phyloP scores from a whole-genome alignment of 2,888 invertebrate species.

The Drosophila neutralis region DNA sequence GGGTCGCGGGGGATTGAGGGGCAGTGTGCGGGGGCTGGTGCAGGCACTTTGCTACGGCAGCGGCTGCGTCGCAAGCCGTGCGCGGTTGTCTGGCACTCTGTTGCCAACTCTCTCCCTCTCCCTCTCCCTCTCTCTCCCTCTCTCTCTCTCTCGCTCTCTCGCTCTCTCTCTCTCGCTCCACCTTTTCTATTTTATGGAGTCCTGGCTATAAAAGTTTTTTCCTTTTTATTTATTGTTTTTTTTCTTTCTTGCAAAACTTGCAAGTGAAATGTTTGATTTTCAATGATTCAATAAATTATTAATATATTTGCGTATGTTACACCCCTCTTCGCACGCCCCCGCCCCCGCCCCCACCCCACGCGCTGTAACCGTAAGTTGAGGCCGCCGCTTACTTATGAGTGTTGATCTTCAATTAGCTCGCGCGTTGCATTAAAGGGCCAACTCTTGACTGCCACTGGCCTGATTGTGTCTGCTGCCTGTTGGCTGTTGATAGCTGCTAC shows the following conservation, averaged over 20 bases:
- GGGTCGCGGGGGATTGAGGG: background rate
- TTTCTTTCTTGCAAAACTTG: conserved; percentile 61
- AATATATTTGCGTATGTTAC: conserved; percentile 72
- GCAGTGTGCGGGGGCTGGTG: background rate
- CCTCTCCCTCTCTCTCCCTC: background rate
- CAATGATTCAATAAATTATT: conserved; percentile 82
- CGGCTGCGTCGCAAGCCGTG: conserved; percentile 45
- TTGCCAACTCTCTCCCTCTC: background rate
- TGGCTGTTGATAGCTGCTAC: conserved; percentile 9
- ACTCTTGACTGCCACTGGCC: conserved; percentile 29
- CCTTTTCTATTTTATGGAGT: conserved; percentile 4
- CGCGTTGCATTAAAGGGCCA: conserved; percentile 42
- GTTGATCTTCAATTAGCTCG: conserved; percentile 73
- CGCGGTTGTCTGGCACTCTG: conserved; percentile 44
- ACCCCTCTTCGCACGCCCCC: background rate
- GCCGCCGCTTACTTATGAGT: conserved; percentile 5
- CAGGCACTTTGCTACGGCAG: conserved; percentile 57
- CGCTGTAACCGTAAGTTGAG: background rate
- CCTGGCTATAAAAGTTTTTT: conserved; percentile 17
- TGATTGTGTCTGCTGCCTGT: conserved; percentile 9
- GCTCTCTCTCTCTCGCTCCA: background rate
- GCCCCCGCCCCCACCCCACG: background rate
- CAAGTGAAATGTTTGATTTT: conserved; percentile 82
- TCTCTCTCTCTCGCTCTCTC: background rate
- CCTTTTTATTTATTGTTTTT: conserved; percentile 9